Base-by-base conservation (phyloP, 2,113 vertebrate genomes). In the Epinephelus moara region DNA sequence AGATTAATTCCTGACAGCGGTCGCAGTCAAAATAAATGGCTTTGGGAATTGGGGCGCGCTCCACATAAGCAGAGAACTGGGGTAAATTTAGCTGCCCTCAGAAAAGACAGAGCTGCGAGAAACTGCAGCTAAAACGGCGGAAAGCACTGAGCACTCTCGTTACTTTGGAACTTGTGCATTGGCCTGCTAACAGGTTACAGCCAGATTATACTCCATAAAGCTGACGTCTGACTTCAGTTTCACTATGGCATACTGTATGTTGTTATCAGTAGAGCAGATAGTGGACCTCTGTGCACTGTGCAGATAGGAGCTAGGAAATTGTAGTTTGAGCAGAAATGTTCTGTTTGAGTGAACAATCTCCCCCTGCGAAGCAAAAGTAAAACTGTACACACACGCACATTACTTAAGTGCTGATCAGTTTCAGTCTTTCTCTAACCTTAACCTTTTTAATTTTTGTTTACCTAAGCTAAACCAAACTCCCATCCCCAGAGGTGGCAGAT, bases 11-110 rank as follows among this genome's bases (percentile, higher is more conserved):
- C 81, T 90, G 93, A 94, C 94, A 93, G 90, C 76, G 76, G 91
- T 73, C 80, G 76, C 90, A 90, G 93, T 91, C 90, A 55, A 85
- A 94, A 95, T 95, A 95, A 95, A 95, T 96, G 93, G 91, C 92
- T 95, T 81, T 93, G 94, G 95, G 94, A 95, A 91, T 93, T 94
- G 90, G 93, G 93, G 88, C 93, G 42, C 27, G 90, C 85, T 94
- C 92, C 83, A 94, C 80, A 93, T 93, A 92, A 77, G 84, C 89
- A 81, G 86, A 79, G 89, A 90, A 75, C 87, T 60, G 80, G 79
- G 81, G 88, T 94, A 94, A 92, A 95, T 94, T 92, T 95, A 95
- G 94, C 89, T 69, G 56, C 50, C 76, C 62, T 83, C 76, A 3
- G 70, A 84, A 45, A 74, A 69, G 53, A n/a, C n/a, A 55, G 77